Conservation (phyloP, 2,888 invertebrate species). For the Stenolophus ochropezus region DNA sequence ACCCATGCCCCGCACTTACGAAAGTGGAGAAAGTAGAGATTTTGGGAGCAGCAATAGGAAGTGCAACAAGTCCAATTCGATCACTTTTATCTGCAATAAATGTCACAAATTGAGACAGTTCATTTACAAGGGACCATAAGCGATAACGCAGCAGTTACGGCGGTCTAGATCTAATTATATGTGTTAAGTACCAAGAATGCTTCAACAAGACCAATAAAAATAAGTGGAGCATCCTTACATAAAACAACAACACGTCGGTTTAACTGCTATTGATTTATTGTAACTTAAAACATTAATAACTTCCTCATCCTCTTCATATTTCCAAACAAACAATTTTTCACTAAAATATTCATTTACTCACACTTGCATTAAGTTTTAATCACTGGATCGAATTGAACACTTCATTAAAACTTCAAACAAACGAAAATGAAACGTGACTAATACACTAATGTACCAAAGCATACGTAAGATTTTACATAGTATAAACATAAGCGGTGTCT, state of each 20-base stretch:
- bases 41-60: not conserved
- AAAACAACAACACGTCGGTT: not conserved
- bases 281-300: not conserved
- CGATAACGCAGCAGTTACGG: not conserved
- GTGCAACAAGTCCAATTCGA: not conserved
- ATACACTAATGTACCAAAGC: no score
- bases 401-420: no score
- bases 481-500: no score
- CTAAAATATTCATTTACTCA: no score
- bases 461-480: no score
- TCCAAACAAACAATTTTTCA: not conserved
- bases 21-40: not conserved
- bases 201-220: constrained; percentile 7
- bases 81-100: not conserved
- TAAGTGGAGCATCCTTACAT: constrained; percentile 24
- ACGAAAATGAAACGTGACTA: no score
- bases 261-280: constrained; percentile 5
- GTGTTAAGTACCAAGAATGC: constrained; percentile 1
- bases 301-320: not conserved
- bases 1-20: not conserved
- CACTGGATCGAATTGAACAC: no score
- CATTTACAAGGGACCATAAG: not conserved
- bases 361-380: no score
- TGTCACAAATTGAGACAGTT: not conserved
- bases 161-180: not conserved